Conservation (phyloP, 2,888 invertebrate genomes). For the Dyspetes luteomarginatus region DNA sequence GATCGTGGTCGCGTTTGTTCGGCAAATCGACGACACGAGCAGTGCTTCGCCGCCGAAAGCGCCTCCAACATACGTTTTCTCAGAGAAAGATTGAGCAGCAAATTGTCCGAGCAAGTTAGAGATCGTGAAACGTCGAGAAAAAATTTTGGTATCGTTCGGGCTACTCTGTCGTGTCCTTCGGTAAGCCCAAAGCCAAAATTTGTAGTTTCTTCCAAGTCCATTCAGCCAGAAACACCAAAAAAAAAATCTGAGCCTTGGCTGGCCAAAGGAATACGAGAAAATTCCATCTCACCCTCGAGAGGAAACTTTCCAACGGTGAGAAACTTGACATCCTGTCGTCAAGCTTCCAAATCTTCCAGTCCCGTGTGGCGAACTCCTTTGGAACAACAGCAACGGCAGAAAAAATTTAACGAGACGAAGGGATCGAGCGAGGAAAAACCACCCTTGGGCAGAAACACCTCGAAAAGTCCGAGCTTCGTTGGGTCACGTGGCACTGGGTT, state of each 20-base stretch:
- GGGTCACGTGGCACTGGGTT: slow-evolving; percentile 35
- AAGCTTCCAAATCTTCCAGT: slow-evolving; percentile 65
- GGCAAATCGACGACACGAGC: slow-evolving; percentile 83
- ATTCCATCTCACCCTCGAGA: slow-evolving; percentile 30
- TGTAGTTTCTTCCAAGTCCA: slow-evolving; percentile 14
- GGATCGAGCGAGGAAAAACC: slow-evolving; percentile 63
- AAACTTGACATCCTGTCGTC: slow-evolving; percentile 29
- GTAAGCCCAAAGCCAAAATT: slow-evolving; percentile 53
- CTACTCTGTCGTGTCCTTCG: slow-evolving; percentile 70
- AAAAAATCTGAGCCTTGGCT: slow-evolving; percentile 70
- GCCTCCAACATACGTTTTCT: slow-evolving; percentile 86
- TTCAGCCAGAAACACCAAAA: slow-evolving; percentile 64
- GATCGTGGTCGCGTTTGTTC: slow-evolving; percentile 63
- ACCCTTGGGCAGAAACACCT: slow-evolving; percentile 57
- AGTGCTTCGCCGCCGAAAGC: slow-evolving; percentile 84
- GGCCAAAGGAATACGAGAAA: slow-evolving; percentile 45
- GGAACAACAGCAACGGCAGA: slow-evolving; percentile 33
- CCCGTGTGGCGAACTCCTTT: slow-evolving; percentile 63
- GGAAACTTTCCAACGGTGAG: slow-evolving; percentile 16
- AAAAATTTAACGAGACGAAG: slow-evolving; percentile 30
- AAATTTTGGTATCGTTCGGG: slow-evolving; percentile 51
- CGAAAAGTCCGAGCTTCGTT: slow-evolving; percentile 48
- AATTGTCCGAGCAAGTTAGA: slow-evolving; percentile 80
- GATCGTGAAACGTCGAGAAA: slow-evolving; percentile 62
- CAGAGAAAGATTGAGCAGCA: slow-evolving; percentile 87